Evolutionary conservation across 1,140 invertebrate species (phyloP), one percentile per base, ranked within the genome.

Genomic region (Choristoneura fumiferana): DNA sequence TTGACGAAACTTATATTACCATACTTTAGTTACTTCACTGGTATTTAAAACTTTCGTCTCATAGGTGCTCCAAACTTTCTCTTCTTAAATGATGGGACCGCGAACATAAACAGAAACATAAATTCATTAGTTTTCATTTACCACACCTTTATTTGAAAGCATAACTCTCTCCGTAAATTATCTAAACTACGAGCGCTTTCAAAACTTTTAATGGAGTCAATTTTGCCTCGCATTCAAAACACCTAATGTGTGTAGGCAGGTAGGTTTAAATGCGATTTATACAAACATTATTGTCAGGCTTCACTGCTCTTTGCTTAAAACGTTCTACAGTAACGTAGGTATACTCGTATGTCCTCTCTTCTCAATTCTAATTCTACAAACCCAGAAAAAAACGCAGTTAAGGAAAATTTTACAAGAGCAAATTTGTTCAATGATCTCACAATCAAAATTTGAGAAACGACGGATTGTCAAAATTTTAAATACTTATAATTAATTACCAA

Each of bases 181-280:
- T 87, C 82, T 85, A 83, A 83, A 81, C 82, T 80, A 76, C 73
- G 79, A 85, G 73, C 75, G 80, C 82, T 84, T 87, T 83, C 81
- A 81, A 77, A 87, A 86, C 77, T 86, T 87, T 86, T 86, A 87
- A 87, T 86, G 82, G 82, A 87, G 81, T 82, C 82, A 87, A 83
- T 87, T 86, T 83, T 76, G 81, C 72, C 63, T 70, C 73, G 76
- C 75, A 86, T 86, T 86, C 80, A 83, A 84, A 84, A 84, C 78
- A 85, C 62, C 70, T 69, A 71, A 78, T 67, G 65, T 71, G 66
- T 62, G 64, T 68, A 43, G 67, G 65, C 68, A 67, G 64, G 67
- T 69, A 76, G 54, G 22, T 29, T 18, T 76, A 79, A 81, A 71
- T 66, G 71, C 73, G 70, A 76, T 78, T 79, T 81, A 79, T 76